Evolutionary conservation across 2,797 vertebrate genomes (phyloP).

Genomic region (Oceanodroma leucorhoa): DNA sequence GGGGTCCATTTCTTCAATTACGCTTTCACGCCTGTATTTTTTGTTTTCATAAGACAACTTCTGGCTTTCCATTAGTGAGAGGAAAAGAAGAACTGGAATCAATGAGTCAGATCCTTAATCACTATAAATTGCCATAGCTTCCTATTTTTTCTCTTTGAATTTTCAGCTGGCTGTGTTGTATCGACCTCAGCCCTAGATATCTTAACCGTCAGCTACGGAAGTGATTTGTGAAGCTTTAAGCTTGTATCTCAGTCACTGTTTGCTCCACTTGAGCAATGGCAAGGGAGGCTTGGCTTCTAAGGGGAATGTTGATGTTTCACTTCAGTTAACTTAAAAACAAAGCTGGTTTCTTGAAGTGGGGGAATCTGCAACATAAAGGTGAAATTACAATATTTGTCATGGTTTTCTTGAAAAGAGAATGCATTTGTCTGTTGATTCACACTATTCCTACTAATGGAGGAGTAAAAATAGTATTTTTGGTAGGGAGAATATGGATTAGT

Average conservation of each 20-base stretch:
- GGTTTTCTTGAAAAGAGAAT: background rate
- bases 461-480: background rate
- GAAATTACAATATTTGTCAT: background rate
- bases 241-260: background rate
- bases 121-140: background rate
- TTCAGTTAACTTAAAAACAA: conserved; percentile 1
- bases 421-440: background rate
- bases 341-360: background rate
- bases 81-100: background rate
- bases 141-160: background rate
- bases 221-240: background rate
- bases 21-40: background rate
- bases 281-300: background rate
- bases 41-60: background rate
- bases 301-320: background rate
- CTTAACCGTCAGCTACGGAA: background rate
- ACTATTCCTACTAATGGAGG: background rate
- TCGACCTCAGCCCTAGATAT: background rate
- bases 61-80: background rate
- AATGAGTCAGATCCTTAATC: background rate
- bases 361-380: background rate
- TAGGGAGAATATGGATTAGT: background rate
- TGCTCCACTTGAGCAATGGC: background rate
- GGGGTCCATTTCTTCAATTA: background rate
- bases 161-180: background rate